A percentile compares a stretch with the other conserved stretches of the same genome.
Conservation (phyloP, 2,113 vertebrate genomes). For the Menidia beryllina region DNA sequence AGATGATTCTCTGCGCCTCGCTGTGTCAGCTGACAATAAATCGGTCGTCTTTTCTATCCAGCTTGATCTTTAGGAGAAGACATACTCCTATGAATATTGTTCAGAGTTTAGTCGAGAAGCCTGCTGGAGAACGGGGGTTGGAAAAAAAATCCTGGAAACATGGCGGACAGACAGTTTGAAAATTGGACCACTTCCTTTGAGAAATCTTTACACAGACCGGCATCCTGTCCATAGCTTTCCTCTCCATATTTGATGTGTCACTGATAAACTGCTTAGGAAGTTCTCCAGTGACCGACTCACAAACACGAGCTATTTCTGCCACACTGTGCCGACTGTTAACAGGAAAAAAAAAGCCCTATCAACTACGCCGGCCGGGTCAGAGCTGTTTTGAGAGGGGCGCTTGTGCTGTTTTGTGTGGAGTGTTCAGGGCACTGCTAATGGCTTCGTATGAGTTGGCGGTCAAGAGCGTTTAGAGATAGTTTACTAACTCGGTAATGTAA, state of each 20-base stretch:
- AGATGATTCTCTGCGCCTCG: conserved; percentile 47
- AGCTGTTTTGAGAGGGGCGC: conserved; percentile 6
- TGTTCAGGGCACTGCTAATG: conserved; percentile 57
- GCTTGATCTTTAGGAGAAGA: conserved; percentile 22
- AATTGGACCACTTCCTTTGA: conserved; percentile 18
- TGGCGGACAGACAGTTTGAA: too few species aligned
- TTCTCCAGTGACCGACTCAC: conserved; percentile 16
- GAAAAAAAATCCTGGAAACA: not conserved
- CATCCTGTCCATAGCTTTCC: conserved; percentile 16
- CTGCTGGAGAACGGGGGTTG: not conserved
- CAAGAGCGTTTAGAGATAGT: conserved; percentile 24
- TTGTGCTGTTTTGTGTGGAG: conserved; percentile 34
- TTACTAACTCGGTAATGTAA: conserved; percentile 32
- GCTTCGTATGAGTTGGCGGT: conserved; percentile 30
- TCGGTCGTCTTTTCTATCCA: conserved; percentile 29
- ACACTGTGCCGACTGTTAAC: conserved; percentile 17
- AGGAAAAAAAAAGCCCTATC: not conserved
- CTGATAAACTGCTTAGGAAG: conserved; percentile 28
- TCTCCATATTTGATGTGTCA: conserved; percentile 13
- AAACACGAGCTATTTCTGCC: conserved; percentile 22
- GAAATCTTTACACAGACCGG: conserved; percentile 1
- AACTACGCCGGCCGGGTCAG: conserved; percentile 20
- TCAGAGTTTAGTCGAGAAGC: not conserved
- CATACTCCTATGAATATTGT: not conserved
- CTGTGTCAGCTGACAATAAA: conserved; percentile 15